Conservation (phyloP, 2,888 invertebrate species). For the Diarsia mendica region DNA sequence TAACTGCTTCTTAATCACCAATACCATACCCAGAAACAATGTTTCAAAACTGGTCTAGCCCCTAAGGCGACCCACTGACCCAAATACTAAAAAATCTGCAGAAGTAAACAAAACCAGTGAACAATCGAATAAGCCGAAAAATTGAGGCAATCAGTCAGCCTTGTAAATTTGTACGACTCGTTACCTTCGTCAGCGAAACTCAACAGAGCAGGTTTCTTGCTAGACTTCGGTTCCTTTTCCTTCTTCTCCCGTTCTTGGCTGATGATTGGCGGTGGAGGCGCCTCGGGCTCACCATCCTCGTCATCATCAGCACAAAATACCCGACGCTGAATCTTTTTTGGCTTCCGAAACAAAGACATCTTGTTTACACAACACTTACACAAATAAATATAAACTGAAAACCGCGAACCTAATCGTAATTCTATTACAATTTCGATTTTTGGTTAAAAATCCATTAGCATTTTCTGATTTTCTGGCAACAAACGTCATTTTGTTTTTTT, state of each 20-base stretch:
- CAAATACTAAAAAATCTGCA: neutral
- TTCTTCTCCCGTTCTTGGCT: constrained; percentile 81
- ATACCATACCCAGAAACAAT: neutral
- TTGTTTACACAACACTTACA: constrained; percentile 44
- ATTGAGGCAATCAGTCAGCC: constrained; percentile 23
- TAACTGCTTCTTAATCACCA: neutral
- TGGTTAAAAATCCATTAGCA: constrained; percentile 10
- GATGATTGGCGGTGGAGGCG: constrained; percentile 88
- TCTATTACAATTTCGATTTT: constrained; percentile 1
- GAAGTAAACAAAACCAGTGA: constrained; percentile 24
- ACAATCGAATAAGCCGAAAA: neutral
- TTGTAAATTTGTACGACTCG: constrained; percentile 21
- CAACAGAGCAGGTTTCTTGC: constrained; percentile 91
- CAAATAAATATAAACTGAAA: neutral
- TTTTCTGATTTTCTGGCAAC: constrained; percentile 5
- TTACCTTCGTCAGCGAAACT: constrained; percentile 95
- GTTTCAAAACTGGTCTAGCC: neutral
- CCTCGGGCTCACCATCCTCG: constrained; percentile 90
- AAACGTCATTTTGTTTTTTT: constrained; percentile 42
- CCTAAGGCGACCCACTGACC: too few species aligned
- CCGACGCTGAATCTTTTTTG: constrained; percentile 95
- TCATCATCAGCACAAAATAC: constrained; percentile 94
- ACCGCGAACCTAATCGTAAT: neutral
- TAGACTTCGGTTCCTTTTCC: constrained; percentile 87
- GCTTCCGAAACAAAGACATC: constrained; percentile 97